These are phyloP conservation scores for Alviniconcha strummeri DNA, from an alignment of 2,888 invertebrate genomes.

Conservation along the genomic window DNA sequence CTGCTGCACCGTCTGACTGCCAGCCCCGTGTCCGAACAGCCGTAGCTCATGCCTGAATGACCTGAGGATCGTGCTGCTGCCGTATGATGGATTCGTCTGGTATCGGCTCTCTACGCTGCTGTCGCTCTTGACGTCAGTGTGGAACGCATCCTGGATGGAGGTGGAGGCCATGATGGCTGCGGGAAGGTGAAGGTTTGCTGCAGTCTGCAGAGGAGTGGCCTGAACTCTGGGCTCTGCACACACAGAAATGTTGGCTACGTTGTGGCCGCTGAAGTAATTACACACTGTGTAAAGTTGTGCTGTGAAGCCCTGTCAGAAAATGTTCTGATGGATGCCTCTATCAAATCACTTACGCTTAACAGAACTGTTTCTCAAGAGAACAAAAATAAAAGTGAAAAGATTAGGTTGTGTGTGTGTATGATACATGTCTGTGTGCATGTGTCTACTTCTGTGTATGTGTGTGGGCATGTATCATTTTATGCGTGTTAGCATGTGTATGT, in stretches of 20 bases:
- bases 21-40: conserved; percentile 10
- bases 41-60: conserved; percentile 19
- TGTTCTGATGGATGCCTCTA: no score
- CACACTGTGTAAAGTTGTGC: no score
- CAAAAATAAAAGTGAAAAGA: no score
- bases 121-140: not conserved
- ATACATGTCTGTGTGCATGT: no score
- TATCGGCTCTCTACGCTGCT: conserved; percentile 19
- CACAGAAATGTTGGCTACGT: not conserved
- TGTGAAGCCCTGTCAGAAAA: no score
- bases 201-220: not conserved
- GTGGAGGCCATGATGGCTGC: conserved; percentile 17
- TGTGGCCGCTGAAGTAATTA: not conserved
- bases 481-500: no score
- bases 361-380: no score
- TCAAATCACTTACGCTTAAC: no score
- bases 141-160: not conserved
- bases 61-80: conserved; percentile 15
- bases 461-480: no score
- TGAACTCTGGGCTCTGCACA: not conserved
- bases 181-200: not conserved
- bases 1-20: not conserved
- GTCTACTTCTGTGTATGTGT: no score
- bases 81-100: conserved; percentile 17
- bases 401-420: no score